phyloP scores from a whole-genome alignment of 2,113 vertebrate species.

The Vulpes ferrilata region DNA sequence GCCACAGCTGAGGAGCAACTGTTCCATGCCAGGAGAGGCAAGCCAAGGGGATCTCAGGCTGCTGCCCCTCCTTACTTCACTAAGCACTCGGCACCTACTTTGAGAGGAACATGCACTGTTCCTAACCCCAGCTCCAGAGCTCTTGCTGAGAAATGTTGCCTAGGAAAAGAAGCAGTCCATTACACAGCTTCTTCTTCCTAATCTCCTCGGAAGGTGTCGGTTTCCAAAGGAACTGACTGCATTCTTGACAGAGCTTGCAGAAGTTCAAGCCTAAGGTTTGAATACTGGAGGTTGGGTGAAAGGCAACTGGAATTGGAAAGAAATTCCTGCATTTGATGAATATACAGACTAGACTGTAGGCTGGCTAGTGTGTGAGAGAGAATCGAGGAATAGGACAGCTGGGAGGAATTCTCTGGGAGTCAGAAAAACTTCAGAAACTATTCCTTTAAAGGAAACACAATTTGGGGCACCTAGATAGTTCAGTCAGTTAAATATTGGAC shows the following conservation, averaged over 20 bases:
- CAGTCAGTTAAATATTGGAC: background rate
- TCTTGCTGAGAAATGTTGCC: background rate
- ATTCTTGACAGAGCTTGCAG: background rate
- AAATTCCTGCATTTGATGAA: background rate
- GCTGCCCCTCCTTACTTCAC: background rate
- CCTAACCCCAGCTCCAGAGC: background rate
- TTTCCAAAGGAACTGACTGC: background rate
- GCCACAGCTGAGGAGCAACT: background rate
- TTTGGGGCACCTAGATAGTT: background rate
- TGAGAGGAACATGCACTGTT: background rate
- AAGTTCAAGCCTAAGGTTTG: background rate
- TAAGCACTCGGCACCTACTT: background rate
- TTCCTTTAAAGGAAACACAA: background rate
- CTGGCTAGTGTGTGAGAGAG: background rate
- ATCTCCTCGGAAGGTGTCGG: background rate
- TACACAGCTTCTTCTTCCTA: background rate
- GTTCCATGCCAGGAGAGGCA: background rate
- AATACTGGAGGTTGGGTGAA: background rate
- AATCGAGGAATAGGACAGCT: background rate
- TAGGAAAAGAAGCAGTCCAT: background rate
- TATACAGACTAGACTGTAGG: background rate
- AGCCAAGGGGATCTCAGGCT: background rate
- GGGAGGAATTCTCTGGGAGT: background rate
- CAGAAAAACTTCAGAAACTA: conserved; percentile 15
- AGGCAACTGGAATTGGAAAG: background rate